These are phyloP conservation scores for Toxotes jaculatrix DNA, from an alignment of 2,113 vertebrate species.

Conservation along the genomic window DNA sequence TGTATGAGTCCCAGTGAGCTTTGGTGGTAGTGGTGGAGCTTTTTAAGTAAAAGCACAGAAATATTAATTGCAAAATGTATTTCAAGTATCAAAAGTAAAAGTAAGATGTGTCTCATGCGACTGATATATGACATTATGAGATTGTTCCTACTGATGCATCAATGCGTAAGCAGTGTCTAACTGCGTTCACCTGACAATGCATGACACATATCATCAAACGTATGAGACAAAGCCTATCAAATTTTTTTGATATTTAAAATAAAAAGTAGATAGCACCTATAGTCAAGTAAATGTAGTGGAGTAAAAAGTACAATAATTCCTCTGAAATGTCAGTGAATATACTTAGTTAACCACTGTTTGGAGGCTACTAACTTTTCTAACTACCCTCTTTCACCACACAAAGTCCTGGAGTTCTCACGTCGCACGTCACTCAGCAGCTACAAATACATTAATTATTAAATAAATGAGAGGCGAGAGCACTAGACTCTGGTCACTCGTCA, in stretches of 20 bases:
- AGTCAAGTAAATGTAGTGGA: background rate
- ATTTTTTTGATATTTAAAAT: background rate
- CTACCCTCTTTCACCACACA: conserved; percentile 17
- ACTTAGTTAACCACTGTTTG: background rate
- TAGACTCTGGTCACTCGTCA: background rate
- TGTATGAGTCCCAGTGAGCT: background rate
- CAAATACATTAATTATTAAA: conserved; percentile 60
- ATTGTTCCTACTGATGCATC: background rate
- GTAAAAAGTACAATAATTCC: too few relatives aligned
- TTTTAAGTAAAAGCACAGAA: background rate
- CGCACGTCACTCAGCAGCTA: conserved; percentile 35
- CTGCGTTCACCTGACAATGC: too few relatives aligned
- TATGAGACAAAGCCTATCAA: background rate
- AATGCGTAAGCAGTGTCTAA: too few relatives aligned
- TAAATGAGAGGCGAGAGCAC: conserved; percentile 41
- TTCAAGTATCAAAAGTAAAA: background rate
- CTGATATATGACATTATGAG: background rate
- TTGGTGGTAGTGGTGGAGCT: background rate
- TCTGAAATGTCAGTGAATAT: background rate
- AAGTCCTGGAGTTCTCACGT: conserved; percentile 13
- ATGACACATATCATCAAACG: too few relatives aligned
- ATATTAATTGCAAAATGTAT: too few relatives aligned
- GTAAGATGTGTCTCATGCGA: background rate
- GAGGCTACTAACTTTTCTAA: conserved; percentile 13
- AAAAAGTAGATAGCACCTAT: background rate